Evolutionary conservation across 2,797 vertebrate genomes (phyloP).

Genomic region (Sciaenops ocellatus): DNA sequence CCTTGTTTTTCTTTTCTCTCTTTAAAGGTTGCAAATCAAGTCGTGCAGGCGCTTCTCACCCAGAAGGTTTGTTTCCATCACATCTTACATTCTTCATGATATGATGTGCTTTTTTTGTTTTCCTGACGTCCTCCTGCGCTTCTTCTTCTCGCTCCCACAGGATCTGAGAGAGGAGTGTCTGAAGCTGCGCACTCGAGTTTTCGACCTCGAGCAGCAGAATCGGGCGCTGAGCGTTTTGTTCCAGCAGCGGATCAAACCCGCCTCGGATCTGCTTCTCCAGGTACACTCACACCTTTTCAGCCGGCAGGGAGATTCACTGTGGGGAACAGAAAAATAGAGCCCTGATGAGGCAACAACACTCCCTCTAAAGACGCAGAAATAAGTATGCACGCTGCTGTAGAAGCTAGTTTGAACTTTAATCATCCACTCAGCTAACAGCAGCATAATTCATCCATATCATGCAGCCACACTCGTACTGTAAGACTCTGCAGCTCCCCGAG

Average conservation of each 20-base stretch:
- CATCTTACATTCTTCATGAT: too few species aligned
- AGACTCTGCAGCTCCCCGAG: slow-evolving; percentile 4
- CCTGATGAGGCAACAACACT: not conserved
- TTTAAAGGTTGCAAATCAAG: slow-evolving; percentile 93
- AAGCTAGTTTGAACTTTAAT: not conserved
- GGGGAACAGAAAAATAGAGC: not conserved
- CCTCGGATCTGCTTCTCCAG: slow-evolving; percentile 93
- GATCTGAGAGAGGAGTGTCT: slow-evolving; percentile 94
- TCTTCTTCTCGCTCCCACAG: slow-evolving; percentile 69
- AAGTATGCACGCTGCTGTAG: not conserved
- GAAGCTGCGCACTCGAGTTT: slow-evolving; percentile 93
- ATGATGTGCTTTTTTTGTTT: not conserved
- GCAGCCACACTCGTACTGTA: not conserved
- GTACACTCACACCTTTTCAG: slow-evolving; percentile 70
- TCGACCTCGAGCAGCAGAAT: slow-evolving; percentile 95
- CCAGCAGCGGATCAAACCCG: slow-evolving; percentile 91
- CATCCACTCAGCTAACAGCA: not conserved
- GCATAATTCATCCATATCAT: not conserved
- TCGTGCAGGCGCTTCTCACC: slow-evolving; percentile 94
- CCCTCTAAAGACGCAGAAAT: too few species aligned
- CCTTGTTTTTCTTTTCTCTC: slow-evolving; percentile 21
- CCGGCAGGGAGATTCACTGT: not conserved
- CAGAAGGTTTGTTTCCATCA: slow-evolving; percentile 89
- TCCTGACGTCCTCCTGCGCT: not conserved
- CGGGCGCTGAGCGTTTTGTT: slow-evolving; percentile 89